A percentile compares a stretch with the other conserved stretches of the same genome.
phyloP scores from a whole-genome alignment of 2,113 vertebrate genomes.

The Arizona elegans region DNA sequence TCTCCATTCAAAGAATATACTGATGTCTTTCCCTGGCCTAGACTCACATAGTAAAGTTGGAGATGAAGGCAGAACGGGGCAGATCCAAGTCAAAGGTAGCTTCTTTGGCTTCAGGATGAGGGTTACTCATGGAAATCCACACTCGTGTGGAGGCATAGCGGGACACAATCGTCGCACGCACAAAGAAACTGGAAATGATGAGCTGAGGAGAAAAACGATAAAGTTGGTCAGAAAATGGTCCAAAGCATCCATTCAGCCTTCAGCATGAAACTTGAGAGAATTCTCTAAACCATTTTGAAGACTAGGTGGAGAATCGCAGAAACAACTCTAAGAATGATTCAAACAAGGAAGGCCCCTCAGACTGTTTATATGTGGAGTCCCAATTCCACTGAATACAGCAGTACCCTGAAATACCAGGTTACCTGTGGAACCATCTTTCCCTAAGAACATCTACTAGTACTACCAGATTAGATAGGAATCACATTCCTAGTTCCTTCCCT shows the following conservation, averaged over 20 bases:
- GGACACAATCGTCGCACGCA: constrained; percentile 74
- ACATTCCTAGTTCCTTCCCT: not conserved
- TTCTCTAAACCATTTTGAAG: not conserved
- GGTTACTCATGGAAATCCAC: constrained; percentile 75
- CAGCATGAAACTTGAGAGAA: not conserved
- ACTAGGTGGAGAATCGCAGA: not conserved
- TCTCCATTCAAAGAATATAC: too few relatives aligned
- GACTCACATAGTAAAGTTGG: constrained; percentile 85
- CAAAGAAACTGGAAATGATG: constrained; percentile 76
- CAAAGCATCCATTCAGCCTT: not conserved
- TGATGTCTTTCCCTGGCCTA: not conserved
- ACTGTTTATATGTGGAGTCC: not conserved
- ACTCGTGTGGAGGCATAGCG: constrained; percentile 76
- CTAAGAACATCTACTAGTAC: not conserved
- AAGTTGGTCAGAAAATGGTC: not conserved
- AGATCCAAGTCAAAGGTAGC: constrained; percentile 82
- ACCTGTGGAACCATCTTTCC: not conserved
- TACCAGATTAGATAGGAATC: not conserved
- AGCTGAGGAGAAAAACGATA: constrained; percentile 56
- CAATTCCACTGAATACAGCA: not conserved
- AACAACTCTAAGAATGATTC: not conserved
- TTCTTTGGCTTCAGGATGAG: constrained; percentile 74
- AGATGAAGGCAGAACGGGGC: constrained; percentile 79
- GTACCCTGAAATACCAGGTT: not conserved
- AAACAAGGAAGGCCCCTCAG: not conserved